A percentile compares a stretch with the other conserved stretches of the same genome.
These are phyloP conservation scores for Aphodius granarius DNA, from an alignment of 2,888 invertebrate genomes.

Conservation along the genomic window DNA sequence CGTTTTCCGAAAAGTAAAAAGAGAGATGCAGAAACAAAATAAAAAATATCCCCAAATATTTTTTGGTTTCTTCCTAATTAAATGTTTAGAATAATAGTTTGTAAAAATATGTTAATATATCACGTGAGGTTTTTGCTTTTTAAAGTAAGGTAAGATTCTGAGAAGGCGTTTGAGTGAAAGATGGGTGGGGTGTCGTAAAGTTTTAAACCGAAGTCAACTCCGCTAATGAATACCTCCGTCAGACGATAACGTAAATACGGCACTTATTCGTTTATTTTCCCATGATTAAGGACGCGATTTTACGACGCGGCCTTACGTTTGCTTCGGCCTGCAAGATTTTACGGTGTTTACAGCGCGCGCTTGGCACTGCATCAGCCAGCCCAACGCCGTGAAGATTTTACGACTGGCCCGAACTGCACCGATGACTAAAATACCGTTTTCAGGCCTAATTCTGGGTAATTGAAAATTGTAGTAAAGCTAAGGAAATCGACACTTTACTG, in stretches of 20 bases:
- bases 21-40: too few species aligned
- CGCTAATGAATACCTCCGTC: background rate
- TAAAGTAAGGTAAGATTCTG: too few species aligned
- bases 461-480: background rate
- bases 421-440: constrained; percentile 9
- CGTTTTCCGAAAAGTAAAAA: too few species aligned
- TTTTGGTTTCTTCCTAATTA: too few species aligned
- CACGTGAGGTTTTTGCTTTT: too few species aligned
- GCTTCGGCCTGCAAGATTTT: constrained; percentile 1
- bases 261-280: constrained; percentile 6
- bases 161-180: background rate
- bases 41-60: too few species aligned
- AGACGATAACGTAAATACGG: constrained; percentile 6
- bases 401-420: constrained; percentile 10
- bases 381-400: constrained; percentile 3
- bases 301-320: background rate
- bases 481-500: background rate
- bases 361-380: background rate
- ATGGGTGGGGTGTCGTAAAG: constrained; percentile 9
- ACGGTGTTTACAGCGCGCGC: constrained; percentile 9
- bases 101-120: too few species aligned
- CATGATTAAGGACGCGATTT: constrained; percentile 8
- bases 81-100: too few species aligned
- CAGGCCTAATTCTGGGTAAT: background rate
- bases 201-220: background rate